Evolutionary conservation across 2,888 invertebrate genomes (phyloP), one percentile per base, ranked within the genome.

Genomic region (Xanthorhoe spadicearia): DNA sequence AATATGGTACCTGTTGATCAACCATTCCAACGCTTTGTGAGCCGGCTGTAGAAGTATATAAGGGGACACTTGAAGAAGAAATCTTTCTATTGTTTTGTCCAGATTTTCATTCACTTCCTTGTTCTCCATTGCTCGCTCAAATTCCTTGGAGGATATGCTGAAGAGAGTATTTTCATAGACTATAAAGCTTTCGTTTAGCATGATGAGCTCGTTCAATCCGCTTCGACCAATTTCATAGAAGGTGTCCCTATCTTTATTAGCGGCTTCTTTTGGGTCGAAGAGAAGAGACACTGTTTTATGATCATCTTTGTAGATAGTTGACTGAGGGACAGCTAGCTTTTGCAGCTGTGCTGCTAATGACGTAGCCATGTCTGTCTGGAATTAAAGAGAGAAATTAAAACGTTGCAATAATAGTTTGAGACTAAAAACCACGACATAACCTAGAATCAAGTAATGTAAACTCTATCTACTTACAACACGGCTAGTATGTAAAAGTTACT

Each of bases 21-120:
- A 94, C 99, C 99, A 99, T 93, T 99, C 99, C 54, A 99, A 86
- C 1, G 98, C 96, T 92, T 98, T 97, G 74, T 98, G 98, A 0
- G 94, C 85, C 0, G 98, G 95, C 76, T 96, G 96, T 0, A 98
- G 89, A 57, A 98, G 93, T 74, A 99, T 96, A 84, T 98, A 99
- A 0, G 99, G 99, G 0, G 98, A 97, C 4, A 99, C 76, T 46
- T 96, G 93, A 1, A 96, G 86, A 0, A 99, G 89, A 86, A 99
- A 99, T 71, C 95, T 95, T 61, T 95, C 94, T 19, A 99, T 96
- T 3, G 94, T 94, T 48, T 93, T 92, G 87, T 99, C 94, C 15
- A 99, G 87, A 74, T 95, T 94, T 67, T 95, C 90, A 83, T 99
- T 99, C 0, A 96, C 94, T 68, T 96, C 96, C 43, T 94, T 88